phyloP scores from a whole-genome alignment of 2,797 vertebrate species.

The Alca torda region DNA sequence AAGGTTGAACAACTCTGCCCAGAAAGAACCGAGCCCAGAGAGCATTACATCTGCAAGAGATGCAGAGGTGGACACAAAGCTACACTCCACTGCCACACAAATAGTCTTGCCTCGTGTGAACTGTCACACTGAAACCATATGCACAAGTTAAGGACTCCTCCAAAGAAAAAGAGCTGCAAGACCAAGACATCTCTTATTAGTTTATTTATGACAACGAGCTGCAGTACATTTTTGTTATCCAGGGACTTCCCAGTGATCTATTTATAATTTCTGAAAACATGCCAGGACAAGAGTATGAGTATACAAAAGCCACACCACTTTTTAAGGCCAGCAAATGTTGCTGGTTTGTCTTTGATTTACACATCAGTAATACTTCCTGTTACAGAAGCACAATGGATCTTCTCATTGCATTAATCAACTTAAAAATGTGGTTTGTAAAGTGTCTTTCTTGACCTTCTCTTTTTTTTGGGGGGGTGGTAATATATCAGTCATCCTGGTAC shows the following conservation, averaged over 20 bases:
- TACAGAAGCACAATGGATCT: neutral
- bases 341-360: constrained; percentile 52
- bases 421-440: neutral
- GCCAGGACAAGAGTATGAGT: constrained; percentile 55
- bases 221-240: constrained; percentile 27
- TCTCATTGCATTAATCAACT: neutral
- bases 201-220: constrained; percentile 39
- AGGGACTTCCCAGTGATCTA: constrained; percentile 59
- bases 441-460: constrained; percentile 15
- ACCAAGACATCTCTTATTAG: neutral
- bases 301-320: constrained; percentile 41
- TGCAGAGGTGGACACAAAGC: neutral
- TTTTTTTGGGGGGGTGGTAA: neutral
- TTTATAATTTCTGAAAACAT: constrained; percentile 60
- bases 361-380: neutral
- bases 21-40: neutral
- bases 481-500: neutral
- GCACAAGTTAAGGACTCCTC: neutral
- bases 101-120: neutral
- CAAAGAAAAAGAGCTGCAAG: neutral
- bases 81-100: neutral
- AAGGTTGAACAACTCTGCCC: neutral
- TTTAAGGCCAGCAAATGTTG: constrained; percentile 45
- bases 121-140: neutral
- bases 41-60: neutral